These are phyloP conservation scores for Formica selysi DNA, from an alignment of 1,140 invertebrate genomes.

Conservation along the genomic window DNA sequence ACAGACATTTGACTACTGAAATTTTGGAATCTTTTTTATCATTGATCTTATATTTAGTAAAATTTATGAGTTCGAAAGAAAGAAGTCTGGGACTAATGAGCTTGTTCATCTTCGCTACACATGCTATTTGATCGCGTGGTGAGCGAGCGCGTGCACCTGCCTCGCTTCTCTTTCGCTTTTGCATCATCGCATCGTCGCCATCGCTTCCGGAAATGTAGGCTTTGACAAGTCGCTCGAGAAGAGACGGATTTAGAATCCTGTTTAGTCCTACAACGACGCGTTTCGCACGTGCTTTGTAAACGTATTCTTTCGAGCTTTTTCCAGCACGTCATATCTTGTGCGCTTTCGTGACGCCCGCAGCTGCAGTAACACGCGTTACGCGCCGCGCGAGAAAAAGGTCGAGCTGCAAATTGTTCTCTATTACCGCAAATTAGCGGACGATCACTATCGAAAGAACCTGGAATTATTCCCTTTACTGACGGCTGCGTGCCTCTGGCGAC, in stretches of 20 bases:
- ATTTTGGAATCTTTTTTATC: neutral
- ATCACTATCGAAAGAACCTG: conserved; percentile 66
- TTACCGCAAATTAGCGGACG: conserved; percentile 68
- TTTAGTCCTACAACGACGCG: neutral
- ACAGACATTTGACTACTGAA: neutral
- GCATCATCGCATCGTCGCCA: conserved; percentile 60
- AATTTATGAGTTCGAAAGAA: neutral
- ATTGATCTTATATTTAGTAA: neutral
- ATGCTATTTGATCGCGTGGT: conserved; percentile 39
- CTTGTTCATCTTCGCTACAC: conserved; percentile 34
- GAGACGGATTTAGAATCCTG: conserved; percentile 76
- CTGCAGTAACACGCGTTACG: conserved; percentile 51
- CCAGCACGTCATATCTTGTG: conserved; percentile 38
- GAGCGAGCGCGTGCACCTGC: conserved; percentile 71
- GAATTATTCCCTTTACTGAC: conserved; percentile 62
- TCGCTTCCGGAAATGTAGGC: conserved; percentile 77
- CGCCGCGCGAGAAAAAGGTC: conserved; percentile 65
- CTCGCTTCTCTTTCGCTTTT: conserved; percentile 67
- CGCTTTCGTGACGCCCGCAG: conserved; percentile 52
- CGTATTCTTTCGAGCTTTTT: conserved; percentile 58
- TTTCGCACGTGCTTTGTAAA: conserved; percentile 30
- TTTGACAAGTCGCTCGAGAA: conserved; percentile 67
- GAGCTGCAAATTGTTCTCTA: conserved; percentile 73
- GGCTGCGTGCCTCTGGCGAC: conserved; percentile 14
- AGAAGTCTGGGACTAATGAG: conserved; percentile 9